Evolutionary conservation across 2,888 invertebrate genomes (phyloP), one percentile per base, ranked within the genome.

Genomic region (Tachina lurida): DNA sequence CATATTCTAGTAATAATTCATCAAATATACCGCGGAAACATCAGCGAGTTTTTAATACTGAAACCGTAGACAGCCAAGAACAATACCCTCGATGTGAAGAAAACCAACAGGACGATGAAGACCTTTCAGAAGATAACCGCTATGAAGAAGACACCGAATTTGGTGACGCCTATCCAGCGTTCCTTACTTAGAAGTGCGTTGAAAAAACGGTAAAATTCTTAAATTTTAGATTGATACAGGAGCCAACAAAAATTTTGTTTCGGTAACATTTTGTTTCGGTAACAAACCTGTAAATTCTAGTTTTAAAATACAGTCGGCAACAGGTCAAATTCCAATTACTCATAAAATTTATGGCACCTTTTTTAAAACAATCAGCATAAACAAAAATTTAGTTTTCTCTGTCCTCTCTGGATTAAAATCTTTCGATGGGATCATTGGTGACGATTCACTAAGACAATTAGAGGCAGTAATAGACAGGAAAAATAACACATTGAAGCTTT

Each of bases 101-200:
- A 22, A 22, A 22, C 22, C 22, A 22, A 22, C 22, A 22, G 3
- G 22, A 22, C 22, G 22, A 22, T 22, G 22, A 22, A 22, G 22
- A n/a, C 47, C 41, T 74, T 12, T 47, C 60, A 52, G 74, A 74
- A 62, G 47, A 73, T 31, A 47, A 58, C 58, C 45, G 19, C 43
- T 60, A 67, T 41, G n/a, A n/a, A n/a, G 49, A 68, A 19, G 62
- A 70, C 15, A 41, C 22, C 17, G 39, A 70, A 70, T 65, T 47
- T 65, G 65, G 47, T 15, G 67, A 52, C 39, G 80, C 84, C 85
- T 80, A 60, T 87, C 81, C 52, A 86, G 81, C 70, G 58, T 86
- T 63, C 80, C 77, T 60, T 83, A 80, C 54, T 17, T 87, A 80
- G 82, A 85, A 43, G 58, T 83, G 31, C 13, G 31, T 8, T 56